These are phyloP conservation scores for Progne subis DNA, from an alignment of 2,113 vertebrate genomes.

Conservation along the genomic window DNA sequence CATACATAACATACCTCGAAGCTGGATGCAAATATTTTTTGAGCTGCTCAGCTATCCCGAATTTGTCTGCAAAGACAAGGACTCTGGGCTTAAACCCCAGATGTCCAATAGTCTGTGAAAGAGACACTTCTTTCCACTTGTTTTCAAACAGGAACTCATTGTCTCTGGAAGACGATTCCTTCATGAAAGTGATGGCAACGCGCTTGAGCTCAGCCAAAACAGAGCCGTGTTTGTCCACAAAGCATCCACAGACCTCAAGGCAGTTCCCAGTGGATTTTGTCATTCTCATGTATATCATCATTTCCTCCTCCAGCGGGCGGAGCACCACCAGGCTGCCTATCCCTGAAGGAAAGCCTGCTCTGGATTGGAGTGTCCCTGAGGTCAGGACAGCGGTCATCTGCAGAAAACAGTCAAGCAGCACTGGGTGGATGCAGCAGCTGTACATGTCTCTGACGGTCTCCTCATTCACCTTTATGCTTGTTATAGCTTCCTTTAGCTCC, in stretches of 20 bases:
- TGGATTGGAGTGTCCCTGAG: too few species aligned
- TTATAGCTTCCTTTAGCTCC: too few species aligned
- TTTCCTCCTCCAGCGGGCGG: too few species aligned
- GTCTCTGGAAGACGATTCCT: conserved; percentile 20
- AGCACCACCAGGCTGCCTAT: too few species aligned
- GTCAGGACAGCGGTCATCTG: too few species aligned
- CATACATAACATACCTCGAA: conserved; percentile 67
- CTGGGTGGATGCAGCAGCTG: too few species aligned
- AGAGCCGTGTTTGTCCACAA: conserved; percentile 75
- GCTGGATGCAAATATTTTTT: conserved; percentile 71
- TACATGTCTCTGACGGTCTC: too few species aligned
- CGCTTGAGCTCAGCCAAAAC: conserved; percentile 81
- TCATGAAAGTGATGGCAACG: conserved; percentile 76
- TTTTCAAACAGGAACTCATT: conserved; percentile 82
- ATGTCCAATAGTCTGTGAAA: background rate
- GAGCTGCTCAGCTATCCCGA: conserved; percentile 76
- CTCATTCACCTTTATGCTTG: too few species aligned
- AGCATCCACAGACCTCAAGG: conserved; percentile 84
- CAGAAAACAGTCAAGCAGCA: too few species aligned
- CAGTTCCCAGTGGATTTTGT: conserved; percentile 63
- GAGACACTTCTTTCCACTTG: conserved; percentile 58
- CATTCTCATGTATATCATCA: too few species aligned
- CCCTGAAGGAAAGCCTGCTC: too few species aligned
- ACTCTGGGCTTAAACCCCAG: conserved; percentile 64
- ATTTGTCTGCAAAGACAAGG: conserved; percentile 82